Base-by-base conservation (phyloP, 2,888 invertebrate genomes). In the Lobophora halterata region DNA sequence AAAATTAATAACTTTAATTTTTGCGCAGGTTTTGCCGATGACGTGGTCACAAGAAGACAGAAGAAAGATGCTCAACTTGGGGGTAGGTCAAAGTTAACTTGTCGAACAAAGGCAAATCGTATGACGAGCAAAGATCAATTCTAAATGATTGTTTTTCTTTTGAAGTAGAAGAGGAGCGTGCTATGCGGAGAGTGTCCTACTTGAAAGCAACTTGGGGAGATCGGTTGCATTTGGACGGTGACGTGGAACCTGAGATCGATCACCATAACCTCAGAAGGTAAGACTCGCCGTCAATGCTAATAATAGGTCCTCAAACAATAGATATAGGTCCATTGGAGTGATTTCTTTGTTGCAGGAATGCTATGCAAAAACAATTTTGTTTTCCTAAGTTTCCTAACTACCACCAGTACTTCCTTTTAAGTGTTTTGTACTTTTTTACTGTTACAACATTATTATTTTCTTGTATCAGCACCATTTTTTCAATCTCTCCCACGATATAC, bases 161-260 rank as follows among this genome's bases (percentile, higher is more conserved):
- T 46, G 49, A 73, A 90, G 91, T 89, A 76, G 95, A 95, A 70
- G 97, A 97, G 71, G 96, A 96, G 65, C 91, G 95, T 51, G 92
- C 93, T 11, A 95, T 94, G 81, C 91, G 97, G 56, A 90, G 97
- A 58, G 95, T 96, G 54, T 97, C 97, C n/a, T 98, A 98, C 83
- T 88, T 97, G 54, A 96, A 96, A 83, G 97, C 97, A 23, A 97
- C 97, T 5, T 95, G 94, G 90, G 93, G 93, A 46, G 93, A 93
- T 65, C 87, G 92, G 44, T 89, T 93, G 79, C 91, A 92, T 61
- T 85, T 93, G 51, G 94, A 95, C 66, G 92, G 92, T 63, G 93
- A 93, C 57, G 74, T 78, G 6, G 86, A 87, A 24, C 79, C 80
- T 0, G 92, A 93, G 49, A 85, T 89, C 2, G 93, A 93, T 58